A percentile compares a stretch with the other conserved stretches of the same genome.
phyloP scores from a whole-genome alignment of 2,797 vertebrate genomes.

The Etheostoma perlongum region DNA sequence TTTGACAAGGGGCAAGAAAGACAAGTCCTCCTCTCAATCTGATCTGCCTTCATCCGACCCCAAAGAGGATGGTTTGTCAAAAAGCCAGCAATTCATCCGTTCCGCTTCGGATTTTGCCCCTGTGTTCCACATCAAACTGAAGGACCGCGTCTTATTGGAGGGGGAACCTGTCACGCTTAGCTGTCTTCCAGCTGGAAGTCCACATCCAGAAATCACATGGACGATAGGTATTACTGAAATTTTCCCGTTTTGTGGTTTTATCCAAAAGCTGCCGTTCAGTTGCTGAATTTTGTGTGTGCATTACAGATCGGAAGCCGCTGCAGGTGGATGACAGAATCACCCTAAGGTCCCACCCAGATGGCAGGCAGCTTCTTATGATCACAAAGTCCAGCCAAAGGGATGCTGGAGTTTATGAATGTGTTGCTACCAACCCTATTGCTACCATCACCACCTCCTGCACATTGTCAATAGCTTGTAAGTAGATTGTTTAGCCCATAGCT shows the following conservation, averaged over 20 bases:
- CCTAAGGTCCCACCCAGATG: slow-evolving; percentile 90
- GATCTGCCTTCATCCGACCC: slow-evolving; percentile 83
- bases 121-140: slow-evolving; percentile 96
- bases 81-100: slow-evolving; percentile 79
- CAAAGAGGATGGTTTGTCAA: slow-evolving; percentile 78
- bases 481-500: background rate
- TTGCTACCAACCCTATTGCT: slow-evolving; percentile 90
- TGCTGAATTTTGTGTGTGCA: background rate
- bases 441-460: slow-evolving; percentile 92
- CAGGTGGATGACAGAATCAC: slow-evolving; percentile 83
- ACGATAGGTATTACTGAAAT: slow-evolving; percentile 88
- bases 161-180: slow-evolving; percentile 92
- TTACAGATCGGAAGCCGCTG: slow-evolving; percentile 89
- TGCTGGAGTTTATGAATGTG: slow-evolving; percentile 93
- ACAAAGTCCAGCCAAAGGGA: slow-evolving; percentile 86
- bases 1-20: slow-evolving; percentile 87
- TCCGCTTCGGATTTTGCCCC: slow-evolving; percentile 93
- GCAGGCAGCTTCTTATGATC: slow-evolving; percentile 92
- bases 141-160: slow-evolving; percentile 93
- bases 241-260: background rate
- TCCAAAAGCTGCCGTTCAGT: background rate
- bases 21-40: slow-evolving; percentile 89
- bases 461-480: slow-evolving; percentile 93
- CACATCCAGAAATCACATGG: slow-evolving; percentile 91
- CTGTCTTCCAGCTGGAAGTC: slow-evolving; percentile 94